Conservation (phyloP, 2,888 invertebrate genomes). For the Amblyjoppa proteus region DNA sequence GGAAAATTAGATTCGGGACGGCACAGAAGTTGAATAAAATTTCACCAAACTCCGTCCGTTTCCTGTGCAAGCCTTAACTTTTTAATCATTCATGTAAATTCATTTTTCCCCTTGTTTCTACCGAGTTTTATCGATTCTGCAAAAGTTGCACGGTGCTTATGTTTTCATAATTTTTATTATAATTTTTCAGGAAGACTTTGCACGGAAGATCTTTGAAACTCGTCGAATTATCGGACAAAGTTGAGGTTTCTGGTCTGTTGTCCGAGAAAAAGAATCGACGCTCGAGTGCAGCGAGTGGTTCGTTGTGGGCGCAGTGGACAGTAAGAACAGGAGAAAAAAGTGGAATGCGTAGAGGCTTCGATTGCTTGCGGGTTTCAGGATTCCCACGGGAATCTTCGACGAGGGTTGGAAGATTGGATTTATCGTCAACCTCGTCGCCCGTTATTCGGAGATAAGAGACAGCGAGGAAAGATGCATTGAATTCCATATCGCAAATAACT, state of each 20-base stretch:
- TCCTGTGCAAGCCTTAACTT: background rate
- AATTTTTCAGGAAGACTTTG: background rate
- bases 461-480: background rate
- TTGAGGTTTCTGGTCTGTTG: background rate
- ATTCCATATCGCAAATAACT: background rate
- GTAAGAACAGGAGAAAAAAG: background rate
- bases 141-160: conserved; percentile 4
- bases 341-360: background rate
- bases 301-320: background rate
- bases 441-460: background rate
- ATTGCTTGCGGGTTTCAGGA: conserved; percentile 24
- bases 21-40: background rate
- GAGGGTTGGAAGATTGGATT: background rate
- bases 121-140: conserved; percentile 4
- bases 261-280: background rate
- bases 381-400: conserved; percentile 28
- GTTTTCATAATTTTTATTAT: background rate
- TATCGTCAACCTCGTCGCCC: background rate
- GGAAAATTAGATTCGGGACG: background rate
- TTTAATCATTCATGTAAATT: background rate
- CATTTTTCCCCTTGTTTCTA: background rate
- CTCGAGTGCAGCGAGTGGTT: background rate
- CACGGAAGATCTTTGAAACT: background rate
- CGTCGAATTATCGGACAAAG: conserved; percentile 26
- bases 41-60: background rate